Conservation (phyloP, 2,113 vertebrate species). For the Pluvianellus socialis region DNA sequence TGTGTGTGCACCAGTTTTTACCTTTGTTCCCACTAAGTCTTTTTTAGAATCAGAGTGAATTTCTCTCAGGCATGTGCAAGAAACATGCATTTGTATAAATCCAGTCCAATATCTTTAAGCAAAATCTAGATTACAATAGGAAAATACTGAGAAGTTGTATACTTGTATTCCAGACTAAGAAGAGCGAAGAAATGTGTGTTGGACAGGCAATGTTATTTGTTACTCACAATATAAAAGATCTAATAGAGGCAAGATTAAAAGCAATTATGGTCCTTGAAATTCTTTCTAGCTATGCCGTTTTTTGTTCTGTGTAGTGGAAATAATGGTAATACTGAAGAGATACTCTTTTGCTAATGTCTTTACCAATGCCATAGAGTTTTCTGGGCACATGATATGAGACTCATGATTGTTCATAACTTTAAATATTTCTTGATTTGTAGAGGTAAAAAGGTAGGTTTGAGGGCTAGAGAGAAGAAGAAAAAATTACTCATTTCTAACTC, state of each 20-base stretch:
- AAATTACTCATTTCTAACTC: background rate
- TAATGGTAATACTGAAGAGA: background rate
- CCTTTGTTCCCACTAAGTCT: background rate
- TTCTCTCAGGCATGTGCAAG: background rate
- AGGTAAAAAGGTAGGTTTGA: background rate
- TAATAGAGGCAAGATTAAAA: background rate
- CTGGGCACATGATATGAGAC: background rate
- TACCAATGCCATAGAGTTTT: background rate
- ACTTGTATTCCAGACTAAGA: background rate
- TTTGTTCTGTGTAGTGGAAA: background rate
- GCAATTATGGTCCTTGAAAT: background rate
- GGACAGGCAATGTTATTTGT: background rate
- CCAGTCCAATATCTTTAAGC: background rate
- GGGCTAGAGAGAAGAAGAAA: background rate
- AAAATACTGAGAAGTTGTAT: rapidly evolving
- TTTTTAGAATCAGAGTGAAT: background rate
- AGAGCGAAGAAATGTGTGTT: background rate
- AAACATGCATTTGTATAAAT: background rate
- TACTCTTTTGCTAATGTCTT: background rate
- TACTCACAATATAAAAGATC: background rate
- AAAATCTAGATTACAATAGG: background rate
- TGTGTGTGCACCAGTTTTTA: background rate
- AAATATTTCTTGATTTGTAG: background rate
- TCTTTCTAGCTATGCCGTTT: background rate
- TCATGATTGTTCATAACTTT: background rate